phyloP scores from a whole-genome alignment of 2,888 invertebrate genomes.

The Zhengitettix transpicula region DNA sequence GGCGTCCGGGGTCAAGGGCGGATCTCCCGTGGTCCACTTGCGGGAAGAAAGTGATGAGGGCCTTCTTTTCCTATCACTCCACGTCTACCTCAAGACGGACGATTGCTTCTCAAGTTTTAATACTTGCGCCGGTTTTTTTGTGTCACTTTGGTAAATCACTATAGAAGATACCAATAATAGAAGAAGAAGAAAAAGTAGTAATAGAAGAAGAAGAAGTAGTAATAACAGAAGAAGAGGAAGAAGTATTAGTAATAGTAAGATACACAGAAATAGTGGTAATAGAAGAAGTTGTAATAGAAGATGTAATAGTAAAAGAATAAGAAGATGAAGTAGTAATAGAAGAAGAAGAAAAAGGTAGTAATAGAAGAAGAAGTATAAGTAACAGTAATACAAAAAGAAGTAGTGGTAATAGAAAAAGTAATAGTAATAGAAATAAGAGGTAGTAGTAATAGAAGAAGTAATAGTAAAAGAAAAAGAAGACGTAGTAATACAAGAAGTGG shows the following conservation, averaged over 20 bases:
- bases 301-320: not conserved
- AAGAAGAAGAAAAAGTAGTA: not conserved
- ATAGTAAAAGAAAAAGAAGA: not conserved
- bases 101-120: no score
- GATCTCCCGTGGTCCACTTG: no score
- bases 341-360: not conserved
- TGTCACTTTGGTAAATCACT: no score
- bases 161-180: no score
- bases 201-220: not conserved
- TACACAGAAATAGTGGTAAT: not conserved
- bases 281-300: not conserved
- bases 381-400: not conserved
- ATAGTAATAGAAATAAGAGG: not conserved
- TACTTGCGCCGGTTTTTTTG: no score
- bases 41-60: no score
- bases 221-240: not conserved
- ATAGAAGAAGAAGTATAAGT: rapidly evolving
- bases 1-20: no score
- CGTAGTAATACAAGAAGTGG: not conserved
- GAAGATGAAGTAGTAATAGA: not conserved
- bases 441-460: no score
- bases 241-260: not conserved
- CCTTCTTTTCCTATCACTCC: no score
- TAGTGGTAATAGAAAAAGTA: no score
- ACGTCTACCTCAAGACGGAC: no score